Evolutionary conservation across 1,140 invertebrate genomes (phyloP).

Genomic region (Periplaneta americana): DNA sequence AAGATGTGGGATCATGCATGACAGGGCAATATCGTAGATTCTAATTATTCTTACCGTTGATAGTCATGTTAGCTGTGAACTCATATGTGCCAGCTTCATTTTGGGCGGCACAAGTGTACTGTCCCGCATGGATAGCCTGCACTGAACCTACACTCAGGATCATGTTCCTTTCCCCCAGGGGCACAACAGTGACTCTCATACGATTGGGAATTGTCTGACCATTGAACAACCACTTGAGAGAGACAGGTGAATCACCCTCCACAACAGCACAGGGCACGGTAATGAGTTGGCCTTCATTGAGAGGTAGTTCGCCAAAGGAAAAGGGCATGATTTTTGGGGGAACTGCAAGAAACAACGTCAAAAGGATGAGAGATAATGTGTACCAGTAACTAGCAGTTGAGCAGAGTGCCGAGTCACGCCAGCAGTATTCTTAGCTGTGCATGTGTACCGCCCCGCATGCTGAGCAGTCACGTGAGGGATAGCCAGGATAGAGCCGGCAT

Average conservation of each 20-base stretch:
- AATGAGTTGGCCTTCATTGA: slow-evolving; percentile 36
- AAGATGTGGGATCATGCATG: too few species aligned
- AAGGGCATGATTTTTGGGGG: slow-evolving; percentile 15
- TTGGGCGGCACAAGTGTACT: slow-evolving; percentile 23
- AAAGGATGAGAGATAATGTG: too few species aligned
- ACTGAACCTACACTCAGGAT: slow-evolving; percentile 35
- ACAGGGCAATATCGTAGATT: too few species aligned
- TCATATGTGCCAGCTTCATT: slow-evolving; percentile 68
- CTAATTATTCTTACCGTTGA: too few species aligned
- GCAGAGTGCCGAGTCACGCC: slow-evolving; percentile 44
- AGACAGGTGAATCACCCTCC: slow-evolving; percentile 36
- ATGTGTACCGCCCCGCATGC: slow-evolving; percentile 76
- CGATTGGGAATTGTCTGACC: slow-evolving; percentile 7
- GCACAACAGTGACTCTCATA: slow-evolving; percentile 20
- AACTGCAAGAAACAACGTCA: slow-evolving; percentile 21
- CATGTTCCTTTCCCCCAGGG: slow-evolving; percentile 37
- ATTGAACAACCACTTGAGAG: slow-evolving; percentile 33
- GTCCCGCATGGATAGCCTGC: slow-evolving; percentile 24
- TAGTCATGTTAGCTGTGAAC: slow-evolving; percentile 57
- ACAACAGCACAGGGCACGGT: slow-evolving; percentile 30
- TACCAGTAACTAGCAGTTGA: slow-evolving; percentile 30
- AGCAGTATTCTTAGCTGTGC: slow-evolving; percentile 66
- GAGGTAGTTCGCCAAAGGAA: slow-evolving; percentile 13
- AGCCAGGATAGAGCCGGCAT: slow-evolving; percentile 48
- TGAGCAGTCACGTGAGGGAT: slow-evolving; percentile 64